Percentiles rank a stretch among this genome's conserved stretches.
Conservation (phyloP, 2,888 invertebrate species). For the Drymonia ruficornis region DNA sequence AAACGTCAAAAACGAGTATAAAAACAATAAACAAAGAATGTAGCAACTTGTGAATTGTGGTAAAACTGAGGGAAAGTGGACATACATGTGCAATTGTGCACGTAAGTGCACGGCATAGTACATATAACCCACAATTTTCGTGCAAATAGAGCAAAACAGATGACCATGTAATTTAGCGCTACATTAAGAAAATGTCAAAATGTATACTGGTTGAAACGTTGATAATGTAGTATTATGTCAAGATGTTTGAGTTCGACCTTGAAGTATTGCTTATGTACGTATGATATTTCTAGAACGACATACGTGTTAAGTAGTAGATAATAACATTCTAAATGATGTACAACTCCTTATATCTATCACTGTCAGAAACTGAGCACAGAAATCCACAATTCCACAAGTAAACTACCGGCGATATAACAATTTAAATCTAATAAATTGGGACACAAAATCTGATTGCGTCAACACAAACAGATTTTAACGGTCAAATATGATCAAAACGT, state of each 20-base stretch:
- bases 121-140: constrained; percentile 56
- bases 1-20: constrained; percentile 32
- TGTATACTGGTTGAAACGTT: constrained; percentile 27
- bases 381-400: constrained; percentile 15
- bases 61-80: constrained; percentile 60
- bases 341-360: constrained; percentile 11
- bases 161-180: constrained; percentile 45
- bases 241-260: constrained; percentile 70
- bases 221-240: constrained; percentile 38
- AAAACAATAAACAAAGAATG: constrained; percentile 23
- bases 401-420: constrained; percentile 23
- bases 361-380: constrained; percentile 21
- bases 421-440: constrained; percentile 28
- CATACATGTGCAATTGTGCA: constrained; percentile 38
- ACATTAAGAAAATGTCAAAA: constrained; percentile 23
- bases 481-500: constrained; percentile 35
- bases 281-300: constrained; percentile 56
- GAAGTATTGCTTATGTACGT: constrained; percentile 48
- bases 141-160: constrained; percentile 65
- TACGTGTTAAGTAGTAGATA: constrained; percentile 32
- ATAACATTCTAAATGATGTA: constrained; percentile 32
- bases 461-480: constrained; percentile 39
- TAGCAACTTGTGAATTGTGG: constrained; percentile 33
- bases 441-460: constrained; percentile 35
- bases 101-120: constrained; percentile 52